Base-by-base conservation (phyloP, 2,113 vertebrate genomes). In the Lepidothrix coronata region DNA sequence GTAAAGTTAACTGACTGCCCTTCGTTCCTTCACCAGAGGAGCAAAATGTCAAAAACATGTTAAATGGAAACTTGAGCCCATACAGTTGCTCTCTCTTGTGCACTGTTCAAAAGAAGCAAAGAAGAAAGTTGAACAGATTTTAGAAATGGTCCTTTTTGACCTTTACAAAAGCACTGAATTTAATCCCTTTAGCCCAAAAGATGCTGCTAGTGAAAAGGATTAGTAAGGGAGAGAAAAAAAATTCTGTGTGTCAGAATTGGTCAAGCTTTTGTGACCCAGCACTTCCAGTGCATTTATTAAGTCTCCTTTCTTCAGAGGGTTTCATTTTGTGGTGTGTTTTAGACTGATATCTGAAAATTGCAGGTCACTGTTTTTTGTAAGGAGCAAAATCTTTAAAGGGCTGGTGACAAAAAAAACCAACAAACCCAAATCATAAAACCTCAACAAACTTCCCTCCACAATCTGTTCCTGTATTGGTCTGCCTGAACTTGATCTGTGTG, bases 41-140 rank as follows among this genome's bases (percentile, higher is more conserved):
- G 62, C 54, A 91, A 94, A 89, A 76, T 88, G 84, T 93, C 94
- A 96, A 62, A 97, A 90, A 62, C 88, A 93, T 37, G 71, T 93
- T 91, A 94, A 96, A 95, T 46, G 88, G 89, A 80, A 88, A 37
- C 78, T 62, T 71, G 52, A 93, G 78, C 85, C 59, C 35, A 19
- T 68, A n/a, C 19, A 51, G 85, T 85, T 96, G 71, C 41, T 57
- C 63, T 90, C 82, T 95, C 78, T 73, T 63, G 59, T 95, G 89
- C 46, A 39, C 55, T 0, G 1, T 88, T 95, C 67, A 77, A 91
- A 96, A 95, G 81, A 70, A 89, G 37, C 18, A 79, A 89, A 93
- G 49, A 89, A 89, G 81, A 79, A 90, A 89, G 85, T 62, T 85
- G 78, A 95, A 73, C 33, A 72, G 85, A 57, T 76, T 90, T 90